These are phyloP conservation scores for Capromys pilorides DNA, from an alignment of 2,797 vertebrate species.

Conservation along the genomic window DNA sequence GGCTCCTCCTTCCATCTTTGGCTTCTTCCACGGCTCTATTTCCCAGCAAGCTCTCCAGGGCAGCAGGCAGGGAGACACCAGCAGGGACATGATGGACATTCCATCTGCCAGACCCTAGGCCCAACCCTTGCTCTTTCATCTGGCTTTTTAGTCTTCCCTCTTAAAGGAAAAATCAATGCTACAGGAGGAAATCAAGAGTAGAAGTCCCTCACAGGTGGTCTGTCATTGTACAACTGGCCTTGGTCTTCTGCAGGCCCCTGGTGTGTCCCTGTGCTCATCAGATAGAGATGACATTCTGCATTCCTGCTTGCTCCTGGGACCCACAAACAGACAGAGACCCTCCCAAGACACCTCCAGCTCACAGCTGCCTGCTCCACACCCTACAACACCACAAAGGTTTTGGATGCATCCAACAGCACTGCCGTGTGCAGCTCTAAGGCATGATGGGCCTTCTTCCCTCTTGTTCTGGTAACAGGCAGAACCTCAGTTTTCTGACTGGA, in stretches of 20 bases:
- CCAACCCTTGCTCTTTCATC: background rate
- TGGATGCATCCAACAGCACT: background rate
- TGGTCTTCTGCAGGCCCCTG: background rate
- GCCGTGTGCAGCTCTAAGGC: background rate
- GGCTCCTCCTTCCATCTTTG: background rate
- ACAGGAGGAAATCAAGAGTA: background rate
- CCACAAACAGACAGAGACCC: background rate
- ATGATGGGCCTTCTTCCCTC: background rate
- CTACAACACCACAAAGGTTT: background rate
- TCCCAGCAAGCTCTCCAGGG: background rate
- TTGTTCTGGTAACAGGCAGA: background rate
- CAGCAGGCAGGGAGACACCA: background rate
- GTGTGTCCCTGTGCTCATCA: background rate
- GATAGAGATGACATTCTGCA: background rate
- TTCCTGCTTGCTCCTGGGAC: background rate
- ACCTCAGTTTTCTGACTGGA: background rate
- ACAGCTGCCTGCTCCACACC: background rate
- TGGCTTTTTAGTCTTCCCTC: background rate
- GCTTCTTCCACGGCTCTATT: background rate
- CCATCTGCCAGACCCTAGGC: background rate
- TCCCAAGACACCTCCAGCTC: background rate
- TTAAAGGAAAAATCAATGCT: background rate
- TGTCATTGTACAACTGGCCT: background rate
- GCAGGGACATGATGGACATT: background rate
- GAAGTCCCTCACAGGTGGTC: background rate